Evolutionary conservation across 2,797 vertebrate species (phyloP), one percentile per base, ranked within the genome.

Genomic region (Sphenopsis melanotis): DNA sequence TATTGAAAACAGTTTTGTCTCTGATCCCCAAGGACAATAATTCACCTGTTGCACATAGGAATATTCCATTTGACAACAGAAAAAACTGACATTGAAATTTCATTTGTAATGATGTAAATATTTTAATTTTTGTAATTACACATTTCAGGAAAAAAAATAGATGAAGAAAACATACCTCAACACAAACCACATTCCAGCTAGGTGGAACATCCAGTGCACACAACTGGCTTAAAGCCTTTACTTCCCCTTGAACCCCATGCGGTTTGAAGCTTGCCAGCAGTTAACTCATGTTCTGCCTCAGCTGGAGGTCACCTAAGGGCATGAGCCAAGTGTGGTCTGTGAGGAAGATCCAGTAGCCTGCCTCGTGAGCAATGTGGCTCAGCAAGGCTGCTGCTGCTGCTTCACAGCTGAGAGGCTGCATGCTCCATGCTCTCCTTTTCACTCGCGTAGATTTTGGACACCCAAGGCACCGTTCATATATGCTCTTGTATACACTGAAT

Each of bases 1-100:
- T 93, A 98, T 99, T 12, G 99, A 99, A 98, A 99, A 99, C 98
- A 99, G 99, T 78, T 99, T 99, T 71, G 97, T 99, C 74, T 97
- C 98, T 12, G 97, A 98, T 56, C 95, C 94, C 32, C 95, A 92
- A 93, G 98, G 97, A 95, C 98, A 98, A 98, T 99, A 98, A 98
- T 78, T 71, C 81, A 70, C 41, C 77, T 32, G 8, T 34, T 69
- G 64, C 83, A 93, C 97, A 52, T 84, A 96, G 93, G 97, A 97
- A 94, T 97, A 77, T 85, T 95, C 92, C 42, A 63, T 94, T 79
- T 95, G 90, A 92, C 5, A 17, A 90, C 39, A 94, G 93, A 95
- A 96, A 96, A 96, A 93, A 74, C 94, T 93, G 90, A 97, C 96
- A 97, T 96, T 97, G 96, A 98, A 95, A 96, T 97, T 95, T 93